Conservation (phyloP, 2,797 vertebrate genomes). For the Anomalospiza imberbis region DNA sequence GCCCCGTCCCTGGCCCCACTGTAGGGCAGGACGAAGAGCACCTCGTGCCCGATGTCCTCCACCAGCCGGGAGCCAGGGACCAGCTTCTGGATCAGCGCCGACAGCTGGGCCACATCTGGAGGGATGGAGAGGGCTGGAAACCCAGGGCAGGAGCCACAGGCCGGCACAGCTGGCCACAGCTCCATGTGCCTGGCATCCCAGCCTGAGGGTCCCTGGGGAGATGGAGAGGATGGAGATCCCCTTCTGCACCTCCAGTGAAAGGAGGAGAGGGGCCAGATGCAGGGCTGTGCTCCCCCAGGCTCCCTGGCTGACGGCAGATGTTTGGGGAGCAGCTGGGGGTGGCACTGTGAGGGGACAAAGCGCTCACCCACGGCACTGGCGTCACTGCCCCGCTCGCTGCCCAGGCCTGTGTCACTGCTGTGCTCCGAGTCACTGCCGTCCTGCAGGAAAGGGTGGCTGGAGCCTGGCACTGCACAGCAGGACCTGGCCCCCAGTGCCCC, state of each 20-base stretch:
- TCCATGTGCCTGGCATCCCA: rapidly evolving
- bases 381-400: conserved; percentile 74
- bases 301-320: rapidly evolving
- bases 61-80: conserved; percentile 78
- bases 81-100: conserved; percentile 73
- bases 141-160: rapidly evolving
- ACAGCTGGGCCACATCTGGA: conserved; percentile 75
- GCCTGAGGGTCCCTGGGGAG: not conserved
- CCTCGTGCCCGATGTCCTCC: conserved; percentile 81
- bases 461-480: not conserved
- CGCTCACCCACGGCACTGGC: not conserved
- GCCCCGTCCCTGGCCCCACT: conserved; percentile 77
- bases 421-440: conserved; percentile 74
- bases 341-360: not conserved
- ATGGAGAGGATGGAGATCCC: not conserved
- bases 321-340: rapidly evolving
- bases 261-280: rapidly evolving
- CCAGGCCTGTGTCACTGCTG: conserved; percentile 82
- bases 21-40: conserved; percentile 82
- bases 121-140: not conserved
- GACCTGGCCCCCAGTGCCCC: not conserved
- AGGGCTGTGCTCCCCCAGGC: not conserved
- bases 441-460: not conserved
- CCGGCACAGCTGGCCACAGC: not conserved
- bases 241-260: not conserved